These are phyloP conservation scores for Hylyphantes graminicola DNA, from an alignment of 1,140 invertebrate species.

Conservation along the genomic window DNA sequence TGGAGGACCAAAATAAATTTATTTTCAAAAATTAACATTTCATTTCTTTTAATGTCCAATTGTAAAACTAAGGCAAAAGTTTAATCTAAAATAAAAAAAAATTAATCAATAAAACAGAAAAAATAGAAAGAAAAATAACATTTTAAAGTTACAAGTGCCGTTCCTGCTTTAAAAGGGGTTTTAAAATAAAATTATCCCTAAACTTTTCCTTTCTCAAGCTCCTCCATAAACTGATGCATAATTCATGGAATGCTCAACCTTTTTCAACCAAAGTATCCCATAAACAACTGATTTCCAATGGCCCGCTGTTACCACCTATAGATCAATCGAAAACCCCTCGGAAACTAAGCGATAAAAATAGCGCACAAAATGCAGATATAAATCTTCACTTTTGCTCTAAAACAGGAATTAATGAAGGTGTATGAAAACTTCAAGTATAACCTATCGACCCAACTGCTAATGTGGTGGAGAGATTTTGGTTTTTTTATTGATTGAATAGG, in stretches of 20 bases:
- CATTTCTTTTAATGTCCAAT: too few species aligned
- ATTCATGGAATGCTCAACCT: constrained; percentile 38
- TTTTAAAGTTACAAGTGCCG: background rate
- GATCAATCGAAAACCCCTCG: constrained; percentile 44
- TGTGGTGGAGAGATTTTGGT: background rate
- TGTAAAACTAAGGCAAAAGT: too few species aligned
- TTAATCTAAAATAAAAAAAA: too few species aligned
- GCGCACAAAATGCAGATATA: constrained; percentile 40
- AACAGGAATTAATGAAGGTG: constrained; percentile 49
- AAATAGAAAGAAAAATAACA: too few species aligned
- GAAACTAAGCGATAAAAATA: constrained; percentile 24
- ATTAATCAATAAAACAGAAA: too few species aligned
- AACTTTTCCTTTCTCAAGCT: background rate
- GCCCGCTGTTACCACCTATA: constrained; percentile 41
- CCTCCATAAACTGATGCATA: constrained; percentile 40
- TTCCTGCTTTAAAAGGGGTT: constrained; percentile 17
- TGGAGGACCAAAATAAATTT: too few species aligned
- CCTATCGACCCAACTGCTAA: constrained; percentile 29
- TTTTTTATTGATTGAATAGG: background rate
- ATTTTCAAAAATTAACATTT: too few species aligned
- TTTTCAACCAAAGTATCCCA: constrained; percentile 16
- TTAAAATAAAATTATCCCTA: constrained; percentile 43
- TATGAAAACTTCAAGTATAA: constrained; percentile 27
- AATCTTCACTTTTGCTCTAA: constrained; percentile 41
- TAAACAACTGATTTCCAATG: constrained; percentile 35